Evolutionary conservation across 2,797 vertebrate species (phyloP).

Genomic region (Todus mexicanus): DNA sequence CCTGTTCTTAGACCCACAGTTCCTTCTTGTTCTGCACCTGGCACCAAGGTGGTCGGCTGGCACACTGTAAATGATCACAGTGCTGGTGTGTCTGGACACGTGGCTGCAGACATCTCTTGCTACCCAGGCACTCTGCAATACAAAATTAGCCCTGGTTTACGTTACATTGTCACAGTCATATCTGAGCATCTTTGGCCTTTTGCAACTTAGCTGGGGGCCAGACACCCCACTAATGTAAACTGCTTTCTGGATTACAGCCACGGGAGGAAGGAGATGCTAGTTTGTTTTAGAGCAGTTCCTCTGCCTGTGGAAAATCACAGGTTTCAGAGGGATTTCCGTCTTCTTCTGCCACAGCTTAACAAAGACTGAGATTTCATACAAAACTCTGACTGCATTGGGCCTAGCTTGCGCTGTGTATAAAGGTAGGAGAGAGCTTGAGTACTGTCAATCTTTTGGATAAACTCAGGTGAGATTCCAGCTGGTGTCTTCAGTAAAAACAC

Average conservation of each 20-base stretch:
- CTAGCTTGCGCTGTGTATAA: background rate
- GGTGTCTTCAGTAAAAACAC: background rate
- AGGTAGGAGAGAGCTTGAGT: background rate
- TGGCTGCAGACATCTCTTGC: background rate
- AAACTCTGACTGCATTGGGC: background rate
- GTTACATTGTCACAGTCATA: background rate
- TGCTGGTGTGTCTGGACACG: background rate
- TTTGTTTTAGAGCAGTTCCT: conserved; percentile 27
- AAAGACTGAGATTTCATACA: background rate
- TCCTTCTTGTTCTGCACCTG: background rate
- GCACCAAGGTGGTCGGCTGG: background rate
- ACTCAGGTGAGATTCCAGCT: background rate
- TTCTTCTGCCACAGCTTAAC: background rate
- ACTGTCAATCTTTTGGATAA: background rate
- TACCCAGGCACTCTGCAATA: background rate
- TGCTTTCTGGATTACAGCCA: conserved; percentile 5
- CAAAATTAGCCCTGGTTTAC: background rate
- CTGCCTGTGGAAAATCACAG: conserved; percentile 18
- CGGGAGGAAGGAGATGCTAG: background rate
- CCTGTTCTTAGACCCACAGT: background rate
- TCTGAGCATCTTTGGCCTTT: conserved; percentile 9
- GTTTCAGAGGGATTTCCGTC: background rate
- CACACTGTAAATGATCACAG: background rate
- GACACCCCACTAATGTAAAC: background rate
- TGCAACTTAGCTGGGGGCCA: background rate